Evolutionary conservation across 2,113 vertebrate genomes (phyloP).

Genomic region (Leptosomus discolor): DNA sequence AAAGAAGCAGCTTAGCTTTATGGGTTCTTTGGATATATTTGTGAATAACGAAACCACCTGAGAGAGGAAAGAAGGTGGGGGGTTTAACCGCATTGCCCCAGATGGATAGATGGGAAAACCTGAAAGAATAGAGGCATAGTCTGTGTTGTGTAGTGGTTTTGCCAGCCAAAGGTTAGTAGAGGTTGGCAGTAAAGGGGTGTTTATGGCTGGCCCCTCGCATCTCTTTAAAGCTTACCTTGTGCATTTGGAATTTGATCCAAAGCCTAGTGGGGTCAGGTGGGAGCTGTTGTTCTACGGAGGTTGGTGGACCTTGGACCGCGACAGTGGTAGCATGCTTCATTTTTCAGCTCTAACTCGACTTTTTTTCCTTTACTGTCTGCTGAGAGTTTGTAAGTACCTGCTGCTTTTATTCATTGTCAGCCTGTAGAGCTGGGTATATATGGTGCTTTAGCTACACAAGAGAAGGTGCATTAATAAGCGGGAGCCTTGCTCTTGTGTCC

Average conservation of each 20-base stretch:
- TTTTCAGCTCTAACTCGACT: not conserved
- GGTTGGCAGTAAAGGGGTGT: not conserved
- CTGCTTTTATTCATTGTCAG: not conserved
- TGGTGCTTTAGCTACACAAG: not conserved
- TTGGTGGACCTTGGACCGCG: not conserved
- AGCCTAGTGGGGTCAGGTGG: not conserved
- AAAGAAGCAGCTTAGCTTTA: not conserved
- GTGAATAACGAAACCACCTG: not conserved
- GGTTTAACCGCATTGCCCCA: not conserved
- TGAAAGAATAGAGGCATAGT: not conserved
- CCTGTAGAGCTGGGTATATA: not conserved
- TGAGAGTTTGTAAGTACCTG: not conserved
- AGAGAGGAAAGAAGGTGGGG: not conserved
- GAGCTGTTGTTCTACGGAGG: not conserved
- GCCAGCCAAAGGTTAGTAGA: not conserved
- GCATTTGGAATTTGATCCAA: not conserved
- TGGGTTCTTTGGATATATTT: not conserved
- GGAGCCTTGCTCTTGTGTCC: not conserved
- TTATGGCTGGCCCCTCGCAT: not conserved
- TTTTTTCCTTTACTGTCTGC: not conserved
- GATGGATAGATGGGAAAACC: not conserved
- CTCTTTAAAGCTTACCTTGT: slow-evolving; percentile 7
- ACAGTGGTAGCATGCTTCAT: not conserved
- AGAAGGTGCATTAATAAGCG: not conserved
- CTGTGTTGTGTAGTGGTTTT: not conserved